phyloP scores from a whole-genome alignment of 2,113 vertebrate species.

The Stictonetta naevosa region DNA sequence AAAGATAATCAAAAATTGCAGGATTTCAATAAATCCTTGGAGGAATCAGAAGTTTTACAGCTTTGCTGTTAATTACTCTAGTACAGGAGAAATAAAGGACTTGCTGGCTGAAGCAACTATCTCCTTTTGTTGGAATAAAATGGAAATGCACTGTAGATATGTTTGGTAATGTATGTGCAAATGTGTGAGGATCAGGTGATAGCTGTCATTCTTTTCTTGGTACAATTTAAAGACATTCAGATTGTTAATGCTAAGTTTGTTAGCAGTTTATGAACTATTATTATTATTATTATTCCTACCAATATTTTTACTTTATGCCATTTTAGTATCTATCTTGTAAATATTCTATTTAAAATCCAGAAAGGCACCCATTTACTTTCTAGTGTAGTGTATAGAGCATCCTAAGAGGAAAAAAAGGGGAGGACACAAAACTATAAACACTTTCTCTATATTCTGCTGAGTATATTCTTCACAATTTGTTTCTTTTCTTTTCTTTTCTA shows the following conservation, averaged over 20 bases:
- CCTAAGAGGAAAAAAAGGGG: neutral
- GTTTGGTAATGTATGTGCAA: neutral
- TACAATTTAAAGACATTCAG: neutral
- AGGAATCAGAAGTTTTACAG: constrained; percentile 38
- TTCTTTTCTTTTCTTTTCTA: neutral
- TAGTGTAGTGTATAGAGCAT: neutral
- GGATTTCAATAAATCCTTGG: constrained; percentile 27
- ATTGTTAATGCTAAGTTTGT: neutral
- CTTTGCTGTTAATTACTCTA: constrained; percentile 54
- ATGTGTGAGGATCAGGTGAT: neutral
- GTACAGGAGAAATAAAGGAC: neutral
- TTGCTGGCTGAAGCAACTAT: neutral
- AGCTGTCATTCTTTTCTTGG: neutral
- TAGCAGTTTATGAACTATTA: neutral
- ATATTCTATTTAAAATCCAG: neutral
- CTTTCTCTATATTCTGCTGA: neutral
- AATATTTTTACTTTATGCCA: neutral
- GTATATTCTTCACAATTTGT: neutral
- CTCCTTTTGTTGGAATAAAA: constrained; percentile 5
- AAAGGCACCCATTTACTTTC: neutral
- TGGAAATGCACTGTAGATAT: neutral
- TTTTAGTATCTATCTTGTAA: neutral
- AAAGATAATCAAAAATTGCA: neutral
- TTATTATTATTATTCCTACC: fast-evolving
- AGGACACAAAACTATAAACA: neutral